Conservation (phyloP, 2,113 vertebrate species). For the Triplophysa rosa region DNA sequence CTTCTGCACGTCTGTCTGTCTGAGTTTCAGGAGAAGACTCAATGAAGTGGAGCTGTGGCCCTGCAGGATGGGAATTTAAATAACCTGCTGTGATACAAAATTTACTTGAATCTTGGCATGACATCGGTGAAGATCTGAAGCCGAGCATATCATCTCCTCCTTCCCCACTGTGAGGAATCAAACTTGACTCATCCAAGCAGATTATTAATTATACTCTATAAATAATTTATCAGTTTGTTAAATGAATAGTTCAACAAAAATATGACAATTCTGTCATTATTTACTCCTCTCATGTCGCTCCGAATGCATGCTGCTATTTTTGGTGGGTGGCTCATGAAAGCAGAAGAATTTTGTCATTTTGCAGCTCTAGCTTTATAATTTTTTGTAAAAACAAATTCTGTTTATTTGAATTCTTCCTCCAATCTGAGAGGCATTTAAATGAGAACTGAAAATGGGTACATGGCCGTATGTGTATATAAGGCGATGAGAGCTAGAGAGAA, state of each 20-base stretch:
- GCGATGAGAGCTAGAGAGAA: slow-evolving; percentile 3
- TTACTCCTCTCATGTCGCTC: no score
- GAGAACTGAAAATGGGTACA: not conserved
- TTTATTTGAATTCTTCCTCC: slow-evolving; percentile 31
- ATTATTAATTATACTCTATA: no score
- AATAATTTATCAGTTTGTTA: no score
- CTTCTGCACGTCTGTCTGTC: not conserved
- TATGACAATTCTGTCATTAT: no score
- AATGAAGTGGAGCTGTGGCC: not conserved
- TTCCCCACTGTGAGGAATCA: slow-evolving; percentile 14
- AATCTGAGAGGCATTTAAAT: slow-evolving; percentile 3
- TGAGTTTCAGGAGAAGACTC: not conserved
- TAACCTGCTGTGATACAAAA: slow-evolving; percentile 8
- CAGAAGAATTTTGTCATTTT: no score
- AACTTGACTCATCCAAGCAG: not conserved
- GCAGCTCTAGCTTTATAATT: no score
- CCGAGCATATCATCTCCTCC: not conserved
- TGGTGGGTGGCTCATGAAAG: no score
- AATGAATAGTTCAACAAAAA: no score
- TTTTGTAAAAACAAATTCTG: slow-evolving; percentile 5
- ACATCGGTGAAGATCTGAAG: slow-evolving; percentile 1
- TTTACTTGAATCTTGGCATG: not conserved
- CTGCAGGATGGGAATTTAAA: slow-evolving; percentile 1
- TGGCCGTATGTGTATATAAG: slow-evolving; percentile 21
- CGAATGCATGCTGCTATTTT: no score